These are phyloP conservation scores for Phymatocera aterrima DNA, from an alignment of 2,888 invertebrate species.

Conservation along the genomic window DNA sequence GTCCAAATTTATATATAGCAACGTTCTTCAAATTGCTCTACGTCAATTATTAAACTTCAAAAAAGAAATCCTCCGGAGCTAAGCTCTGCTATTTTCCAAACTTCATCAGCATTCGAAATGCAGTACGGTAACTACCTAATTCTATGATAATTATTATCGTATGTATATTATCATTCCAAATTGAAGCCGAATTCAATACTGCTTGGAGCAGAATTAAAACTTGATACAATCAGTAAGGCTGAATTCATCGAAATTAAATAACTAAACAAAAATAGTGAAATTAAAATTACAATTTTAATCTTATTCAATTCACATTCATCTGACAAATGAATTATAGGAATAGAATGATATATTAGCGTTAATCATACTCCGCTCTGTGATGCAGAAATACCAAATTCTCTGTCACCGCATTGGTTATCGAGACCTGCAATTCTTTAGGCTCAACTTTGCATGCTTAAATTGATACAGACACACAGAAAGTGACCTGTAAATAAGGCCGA, in stretches of 20 bases:
- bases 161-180: not conserved
- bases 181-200: not conserved
- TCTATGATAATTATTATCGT: not conserved
- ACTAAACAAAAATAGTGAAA: too few species aligned
- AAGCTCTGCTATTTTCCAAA: not conserved
- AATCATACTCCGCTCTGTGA: not conserved
- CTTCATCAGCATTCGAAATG: conserved; percentile 13
- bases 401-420: not conserved
- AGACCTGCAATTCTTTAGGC: too few species aligned
- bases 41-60: not conserved
- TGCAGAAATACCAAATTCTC: not conserved
- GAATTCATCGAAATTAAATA: not conserved
- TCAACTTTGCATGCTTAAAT: too few species aligned
- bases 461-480: too few species aligned
- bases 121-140: not conserved
- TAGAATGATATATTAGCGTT: not conserved
- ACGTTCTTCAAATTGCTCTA: not conserved
- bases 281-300: too few species aligned
- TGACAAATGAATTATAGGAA: not conserved
- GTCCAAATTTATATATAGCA: conserved; percentile 6
- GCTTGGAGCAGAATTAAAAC: not conserved
- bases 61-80: not conserved
- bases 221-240: not conserved
- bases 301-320: not conserved
- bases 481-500: too few species aligned